phyloP scores from a whole-genome alignment of 2,888 invertebrate species.

The Ochropacha duplaris region DNA sequence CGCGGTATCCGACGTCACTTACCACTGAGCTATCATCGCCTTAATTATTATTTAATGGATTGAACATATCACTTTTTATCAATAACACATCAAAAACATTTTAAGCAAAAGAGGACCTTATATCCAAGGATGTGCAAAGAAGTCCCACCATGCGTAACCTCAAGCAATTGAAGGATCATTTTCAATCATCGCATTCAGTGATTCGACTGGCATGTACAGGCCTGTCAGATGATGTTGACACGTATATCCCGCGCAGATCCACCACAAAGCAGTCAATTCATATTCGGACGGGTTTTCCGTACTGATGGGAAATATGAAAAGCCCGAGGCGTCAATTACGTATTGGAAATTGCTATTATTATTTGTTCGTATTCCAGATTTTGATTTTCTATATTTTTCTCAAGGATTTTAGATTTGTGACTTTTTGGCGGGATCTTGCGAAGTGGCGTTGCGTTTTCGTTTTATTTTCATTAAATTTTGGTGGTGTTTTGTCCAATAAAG shows the following conservation, averaged over 20 bases:
- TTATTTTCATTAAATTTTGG: no score
- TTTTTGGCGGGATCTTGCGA: no score
- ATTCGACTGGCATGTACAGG: conserved; percentile 5
- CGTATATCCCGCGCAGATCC: conserved; percentile 14
- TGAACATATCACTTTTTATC: no score
- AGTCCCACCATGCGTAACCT: conserved; percentile 13
- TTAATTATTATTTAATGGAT: no score
- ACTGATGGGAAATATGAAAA: conserved; percentile 2
- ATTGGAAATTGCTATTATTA: conserved; percentile 5
- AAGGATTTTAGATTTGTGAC: no score
- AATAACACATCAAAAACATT: not conserved
- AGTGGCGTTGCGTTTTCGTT: no score
- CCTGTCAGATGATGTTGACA: conserved; percentile 6
- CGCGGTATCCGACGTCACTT: no score
- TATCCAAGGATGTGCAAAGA: not conserved
- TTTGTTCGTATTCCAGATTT: not conserved
- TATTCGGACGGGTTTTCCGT: not conserved
- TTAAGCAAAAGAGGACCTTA: not conserved
- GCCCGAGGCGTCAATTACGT: conserved; percentile 4
- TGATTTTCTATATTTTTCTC: not conserved
- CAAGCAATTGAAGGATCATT: conserved; percentile 25
- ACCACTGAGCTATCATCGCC: no score
- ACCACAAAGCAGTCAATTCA: conserved; percentile 28
- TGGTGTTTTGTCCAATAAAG: no score
- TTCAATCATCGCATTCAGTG: conserved; percentile 33